A percentile compares a stretch with the other conserved stretches of the same genome.
phyloP scores from a whole-genome alignment of 2,797 vertebrate genomes.

The Mycteria americana region DNA sequence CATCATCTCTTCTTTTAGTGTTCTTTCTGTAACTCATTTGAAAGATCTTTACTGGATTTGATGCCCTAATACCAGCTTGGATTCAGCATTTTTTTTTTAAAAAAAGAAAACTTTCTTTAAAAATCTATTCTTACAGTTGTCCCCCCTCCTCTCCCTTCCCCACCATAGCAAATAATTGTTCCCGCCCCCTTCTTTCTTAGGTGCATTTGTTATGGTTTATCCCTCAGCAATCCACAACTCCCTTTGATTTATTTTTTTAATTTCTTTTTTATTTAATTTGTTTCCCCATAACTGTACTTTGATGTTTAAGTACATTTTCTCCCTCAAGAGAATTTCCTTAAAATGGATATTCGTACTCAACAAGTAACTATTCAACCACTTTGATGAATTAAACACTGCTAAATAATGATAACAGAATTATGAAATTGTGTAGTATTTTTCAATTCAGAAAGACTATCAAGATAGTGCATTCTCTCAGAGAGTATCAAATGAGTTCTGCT shows the following conservation, averaged over 20 bases:
- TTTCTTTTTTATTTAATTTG: not conserved
- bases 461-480: not conserved
- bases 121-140: not conserved
- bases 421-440: not conserved
- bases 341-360: not conserved
- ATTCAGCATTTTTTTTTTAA: not conserved
- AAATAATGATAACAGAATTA: not conserved
- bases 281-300: not conserved
- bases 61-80: not conserved
- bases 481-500: not conserved
- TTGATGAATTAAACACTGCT: not conserved
- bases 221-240: not conserved
- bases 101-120: not conserved
- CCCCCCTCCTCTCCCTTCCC: not conserved
- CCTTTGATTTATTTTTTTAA: not conserved
- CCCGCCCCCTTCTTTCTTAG: not conserved
- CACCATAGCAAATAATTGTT: not conserved
- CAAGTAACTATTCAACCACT: not conserved
- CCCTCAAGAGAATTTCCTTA: not conserved
- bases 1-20: not conserved
- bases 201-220: not conserved
- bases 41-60: not conserved
- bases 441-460: not conserved
- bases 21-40: not conserved
- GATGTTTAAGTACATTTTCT: not conserved